phyloP scores from a whole-genome alignment of 2,888 invertebrate genomes.

The Euzetes globulus region DNA sequence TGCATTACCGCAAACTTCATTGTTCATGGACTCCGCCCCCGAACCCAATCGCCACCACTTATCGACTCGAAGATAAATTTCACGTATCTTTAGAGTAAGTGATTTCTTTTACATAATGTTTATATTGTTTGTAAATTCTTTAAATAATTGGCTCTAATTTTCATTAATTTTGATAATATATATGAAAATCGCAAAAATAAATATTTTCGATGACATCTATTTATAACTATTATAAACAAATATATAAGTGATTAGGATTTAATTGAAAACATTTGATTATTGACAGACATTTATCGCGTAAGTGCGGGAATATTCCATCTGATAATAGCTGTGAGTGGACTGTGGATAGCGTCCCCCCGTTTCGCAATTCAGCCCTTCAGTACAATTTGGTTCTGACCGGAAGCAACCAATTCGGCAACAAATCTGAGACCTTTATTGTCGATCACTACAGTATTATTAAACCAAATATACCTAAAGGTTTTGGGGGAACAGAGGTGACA shows the following conservation, averaged over 20 bases:
- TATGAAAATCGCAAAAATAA: no score
- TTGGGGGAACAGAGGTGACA: not conserved
- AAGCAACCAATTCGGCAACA: conserved; percentile 35
- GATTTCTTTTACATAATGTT: not conserved
- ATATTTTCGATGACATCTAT: no score
- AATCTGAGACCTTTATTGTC: conserved; percentile 29
- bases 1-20: conserved; percentile 35
- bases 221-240: not conserved
- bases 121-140: no score
- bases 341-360: conserved; percentile 36
- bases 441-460: conserved; percentile 38
- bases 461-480: conserved; percentile 31
- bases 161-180: no score
- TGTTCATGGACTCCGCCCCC: conserved; percentile 37
- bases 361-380: conserved; percentile 20
- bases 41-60: conserved; percentile 35
- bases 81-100: not conserved
- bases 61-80: conserved; percentile 21
- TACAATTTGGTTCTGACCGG: conserved; percentile 34
- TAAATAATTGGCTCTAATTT: no score
- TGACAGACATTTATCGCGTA: not conserved
- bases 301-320: not conserved
- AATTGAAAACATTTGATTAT: not conserved
- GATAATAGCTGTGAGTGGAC: conserved; percentile 38
- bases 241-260: not conserved